Percentiles rank a stretch among this genome's conserved stretches.
Conservation (phyloP, 2,888 invertebrate species). For the Malthinus flaveolus region DNA sequence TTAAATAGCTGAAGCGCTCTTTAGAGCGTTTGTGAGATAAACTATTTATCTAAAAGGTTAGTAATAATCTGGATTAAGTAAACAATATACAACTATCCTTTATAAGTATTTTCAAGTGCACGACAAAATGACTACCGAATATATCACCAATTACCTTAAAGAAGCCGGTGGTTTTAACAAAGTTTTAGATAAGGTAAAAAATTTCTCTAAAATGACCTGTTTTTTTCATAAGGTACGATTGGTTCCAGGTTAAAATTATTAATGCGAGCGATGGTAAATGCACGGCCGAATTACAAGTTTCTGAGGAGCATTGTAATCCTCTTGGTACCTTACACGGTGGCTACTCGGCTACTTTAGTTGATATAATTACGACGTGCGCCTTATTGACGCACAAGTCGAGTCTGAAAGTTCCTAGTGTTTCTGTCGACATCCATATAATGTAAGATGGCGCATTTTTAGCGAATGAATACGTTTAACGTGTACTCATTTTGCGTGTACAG, state of each 20-base stretch:
- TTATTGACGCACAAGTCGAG: not conserved
- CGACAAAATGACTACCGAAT: no score
- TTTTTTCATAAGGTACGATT: not conserved
- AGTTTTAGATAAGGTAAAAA: not conserved
- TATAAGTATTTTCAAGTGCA: no score
- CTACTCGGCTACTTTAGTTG: conserved; percentile 78
- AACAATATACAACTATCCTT: no score
- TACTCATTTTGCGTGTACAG: no score
- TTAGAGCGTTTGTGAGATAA: not conserved
- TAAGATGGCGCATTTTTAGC: conserved; percentile 29
- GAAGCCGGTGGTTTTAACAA: not conserved
- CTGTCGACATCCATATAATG: conserved; percentile 52
- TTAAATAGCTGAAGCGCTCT: no score
- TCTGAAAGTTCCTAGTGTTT: not conserved
- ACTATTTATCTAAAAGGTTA: not conserved
- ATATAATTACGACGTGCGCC: conserved; percentile 44
- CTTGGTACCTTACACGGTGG: conserved; percentile 83
- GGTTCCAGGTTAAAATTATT: not conserved
- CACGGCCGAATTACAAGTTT: conserved; percentile 72
- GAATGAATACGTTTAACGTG: no score
- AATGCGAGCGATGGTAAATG: not conserved
- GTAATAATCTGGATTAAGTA: not conserved
- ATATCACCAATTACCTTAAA: no score
- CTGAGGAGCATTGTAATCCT: conserved; percentile 73
- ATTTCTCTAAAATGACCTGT: not conserved